Evolutionary conservation across 2,797 vertebrate genomes (phyloP), one percentile per base, ranked within the genome.

Genomic region (Liparis tanakae): DNA sequence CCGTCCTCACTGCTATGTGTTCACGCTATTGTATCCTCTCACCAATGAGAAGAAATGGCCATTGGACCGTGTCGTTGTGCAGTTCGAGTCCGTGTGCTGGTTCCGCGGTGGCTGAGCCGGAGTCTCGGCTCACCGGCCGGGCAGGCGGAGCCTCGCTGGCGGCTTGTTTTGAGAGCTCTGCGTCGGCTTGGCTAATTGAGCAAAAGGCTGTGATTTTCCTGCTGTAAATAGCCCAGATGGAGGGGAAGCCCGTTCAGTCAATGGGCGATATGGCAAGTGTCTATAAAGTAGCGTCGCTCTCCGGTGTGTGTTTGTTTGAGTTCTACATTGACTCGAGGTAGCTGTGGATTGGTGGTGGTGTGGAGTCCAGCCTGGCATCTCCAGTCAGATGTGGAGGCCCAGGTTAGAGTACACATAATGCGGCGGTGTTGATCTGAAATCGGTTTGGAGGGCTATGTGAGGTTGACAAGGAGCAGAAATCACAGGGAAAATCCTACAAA

Each of bases 341-440:
- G 81, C 77, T 43, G 68, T 74, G 68, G 7, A 14, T 46, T 48
- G 41, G 41, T 57, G 41, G 41, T 57, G 43, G 46, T 20, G 74
- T 50, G 57, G 57, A 67, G 71, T 81, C 81, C 75, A 76, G 80
- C 70, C 76, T 76, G 81, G 68, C 74, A 80, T 80, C 87, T 83
- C 81, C 83, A 78, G 80, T 82, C 87, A 90, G 89, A 86, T 89
- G 85, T 76, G 86, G 70, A 91, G 92, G 91, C 90, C 92, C 83
- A 67, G 87, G 84, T 30, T 83, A 67, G 80, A 86, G 81, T 83
- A 10, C 85, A 70, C 79, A 74, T 6, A 79, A 71, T 90, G 88
- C 87, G 74, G 78, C 59, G 75, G 55, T 77, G 83, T 67, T 64
- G 83, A 55, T 82, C 53, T 53, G 43, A 65, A 20, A 62, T 46